A percentile compares a stretch with the other conserved stretches of the same genome.
phyloP scores from a whole-genome alignment of 2,797 vertebrate genomes.

The Chrosomus eos region DNA sequence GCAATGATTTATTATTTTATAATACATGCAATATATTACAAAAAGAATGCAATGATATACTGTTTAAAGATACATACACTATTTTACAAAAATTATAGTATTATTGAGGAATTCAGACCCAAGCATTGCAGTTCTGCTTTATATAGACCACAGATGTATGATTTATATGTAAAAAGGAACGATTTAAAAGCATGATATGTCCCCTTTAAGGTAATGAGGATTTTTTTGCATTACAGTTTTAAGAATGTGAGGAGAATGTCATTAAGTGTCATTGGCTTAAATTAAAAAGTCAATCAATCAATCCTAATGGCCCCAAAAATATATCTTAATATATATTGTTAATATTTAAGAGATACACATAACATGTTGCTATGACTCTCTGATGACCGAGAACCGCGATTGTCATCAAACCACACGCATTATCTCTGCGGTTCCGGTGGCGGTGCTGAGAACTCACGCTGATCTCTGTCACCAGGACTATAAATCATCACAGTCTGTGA shows the following conservation, averaged over 20 bases:
- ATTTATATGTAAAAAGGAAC: too few relatives aligned
- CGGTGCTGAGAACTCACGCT: conserved; percentile 5
- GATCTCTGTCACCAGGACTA: conserved; percentile 13
- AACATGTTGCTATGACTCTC: not conserved
- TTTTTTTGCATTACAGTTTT: not conserved
- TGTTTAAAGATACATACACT: not conserved
- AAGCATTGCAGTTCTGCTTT: too few relatives aligned
- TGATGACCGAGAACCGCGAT: not conserved
- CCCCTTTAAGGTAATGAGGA: too few relatives aligned
- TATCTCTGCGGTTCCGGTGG: not conserved
- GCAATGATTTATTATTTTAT: not conserved
- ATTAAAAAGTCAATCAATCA: not conserved
- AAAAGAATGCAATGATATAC: not conserved
- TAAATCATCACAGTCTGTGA: conserved; percentile 34
- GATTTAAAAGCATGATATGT: too few relatives aligned
- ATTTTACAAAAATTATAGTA: too few relatives aligned
- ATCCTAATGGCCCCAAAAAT: not conserved
- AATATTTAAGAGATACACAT: not conserved
- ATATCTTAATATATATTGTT: not conserved
- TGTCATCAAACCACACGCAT: conserved; percentile 1
- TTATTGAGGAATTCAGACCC: too few relatives aligned
- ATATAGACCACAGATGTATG: too few relatives aligned
- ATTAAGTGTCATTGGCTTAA: not conserved
- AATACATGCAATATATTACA: not conserved
- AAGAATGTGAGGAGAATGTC: not conserved